phyloP scores from a whole-genome alignment of 2,113 vertebrate species.

The Mandrillus leucophaeus region DNA sequence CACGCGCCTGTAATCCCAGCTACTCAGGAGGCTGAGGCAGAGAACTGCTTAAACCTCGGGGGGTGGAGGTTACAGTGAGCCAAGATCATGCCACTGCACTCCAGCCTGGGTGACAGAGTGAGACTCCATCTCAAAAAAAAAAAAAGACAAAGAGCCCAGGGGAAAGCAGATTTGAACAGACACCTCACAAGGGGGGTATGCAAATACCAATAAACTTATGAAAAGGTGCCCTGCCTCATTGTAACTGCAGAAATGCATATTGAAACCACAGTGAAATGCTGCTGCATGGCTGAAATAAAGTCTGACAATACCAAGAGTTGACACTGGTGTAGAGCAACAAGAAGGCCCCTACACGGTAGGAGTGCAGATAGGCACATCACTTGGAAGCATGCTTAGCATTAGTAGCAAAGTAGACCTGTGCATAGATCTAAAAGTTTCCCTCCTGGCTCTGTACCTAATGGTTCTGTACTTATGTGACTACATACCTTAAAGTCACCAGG shows the following conservation, averaged over 20 bases:
- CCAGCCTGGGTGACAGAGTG: too few relatives aligned
- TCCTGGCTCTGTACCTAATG: neutral
- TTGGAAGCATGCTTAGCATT: neutral
- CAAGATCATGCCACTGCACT: too few relatives aligned
- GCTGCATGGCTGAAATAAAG: neutral
- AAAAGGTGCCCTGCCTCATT: neutral
- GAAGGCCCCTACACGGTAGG: rapidly evolving
- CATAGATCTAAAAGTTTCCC: neutral
- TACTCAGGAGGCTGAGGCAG: too few relatives aligned
- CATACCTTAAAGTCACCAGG: neutral
- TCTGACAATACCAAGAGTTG: neutral
- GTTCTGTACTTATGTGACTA: neutral
- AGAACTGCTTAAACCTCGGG: too few relatives aligned
- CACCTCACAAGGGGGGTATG: neutral
- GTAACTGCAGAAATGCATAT: neutral
- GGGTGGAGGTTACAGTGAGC: too few relatives aligned
- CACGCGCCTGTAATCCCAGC: too few relatives aligned
- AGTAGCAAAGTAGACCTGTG: neutral
- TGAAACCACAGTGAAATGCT: neutral
- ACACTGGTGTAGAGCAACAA: neutral
- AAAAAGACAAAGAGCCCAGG: neutral
- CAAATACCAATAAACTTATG: neutral
- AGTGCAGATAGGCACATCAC: neutral
- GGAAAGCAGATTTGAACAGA: neutral
- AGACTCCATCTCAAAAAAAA: too few relatives aligned